These are phyloP conservation scores for Garra rufa DNA, from an alignment of 2,113 vertebrate species.

Conservation along the genomic window DNA sequence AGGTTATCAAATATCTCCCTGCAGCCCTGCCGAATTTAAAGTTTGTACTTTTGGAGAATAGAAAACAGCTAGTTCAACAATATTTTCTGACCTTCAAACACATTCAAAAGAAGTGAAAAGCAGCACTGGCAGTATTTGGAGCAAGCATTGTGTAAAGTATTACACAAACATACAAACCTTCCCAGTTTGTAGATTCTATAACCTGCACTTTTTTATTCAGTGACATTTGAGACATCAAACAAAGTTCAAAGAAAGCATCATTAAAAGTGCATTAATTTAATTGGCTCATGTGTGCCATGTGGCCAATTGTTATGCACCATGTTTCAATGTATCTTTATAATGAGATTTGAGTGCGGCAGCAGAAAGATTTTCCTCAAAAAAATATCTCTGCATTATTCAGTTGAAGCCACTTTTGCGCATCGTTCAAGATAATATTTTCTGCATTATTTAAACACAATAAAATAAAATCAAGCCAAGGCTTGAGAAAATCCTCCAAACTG, in stretches of 20 bases:
- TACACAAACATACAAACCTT: background rate
- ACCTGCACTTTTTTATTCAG: background rate
- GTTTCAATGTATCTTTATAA: background rate
- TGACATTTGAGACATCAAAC: background rate
- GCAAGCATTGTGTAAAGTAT: background rate
- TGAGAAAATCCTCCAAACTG: background rate
- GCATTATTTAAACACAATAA: background rate
- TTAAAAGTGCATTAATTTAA: background rate
- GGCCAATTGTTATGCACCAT: background rate
- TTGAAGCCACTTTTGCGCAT: background rate
- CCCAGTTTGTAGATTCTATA: background rate
- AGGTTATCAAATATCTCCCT: slow-evolving; percentile 14
- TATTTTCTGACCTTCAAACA: slow-evolving; percentile 10
- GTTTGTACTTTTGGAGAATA: background rate
- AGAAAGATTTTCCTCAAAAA: background rate
- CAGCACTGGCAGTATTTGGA: background rate
- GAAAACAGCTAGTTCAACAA: slow-evolving; percentile 8
- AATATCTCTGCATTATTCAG: background rate
- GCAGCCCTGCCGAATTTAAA: background rate
- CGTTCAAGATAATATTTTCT: background rate
- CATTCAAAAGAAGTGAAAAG: background rate
- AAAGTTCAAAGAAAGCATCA: background rate
- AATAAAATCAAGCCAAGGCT: background rate
- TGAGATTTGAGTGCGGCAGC: background rate
- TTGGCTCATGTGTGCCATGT: background rate